Evolutionary conservation across 64 coral and sea anemone species (phyloP), one percentile per base, ranked within the genome.

Genomic region (Porites australiensis): DNA sequence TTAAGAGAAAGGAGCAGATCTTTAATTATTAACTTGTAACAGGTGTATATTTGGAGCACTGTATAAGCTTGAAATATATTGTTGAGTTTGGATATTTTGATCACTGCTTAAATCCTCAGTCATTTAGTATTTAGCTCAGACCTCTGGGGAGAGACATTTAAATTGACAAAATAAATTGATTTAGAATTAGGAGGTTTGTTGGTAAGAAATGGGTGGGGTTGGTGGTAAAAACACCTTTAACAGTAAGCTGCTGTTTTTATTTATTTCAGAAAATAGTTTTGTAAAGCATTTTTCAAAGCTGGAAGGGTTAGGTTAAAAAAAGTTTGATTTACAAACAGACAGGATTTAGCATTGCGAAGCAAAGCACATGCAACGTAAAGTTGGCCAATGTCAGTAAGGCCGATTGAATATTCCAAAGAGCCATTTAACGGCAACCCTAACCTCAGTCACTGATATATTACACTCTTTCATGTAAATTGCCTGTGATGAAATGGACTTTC

Each of bases 281-380:
- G 14, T 4, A 19, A 77, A 77, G 53, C 50, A 77, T 8, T 77
- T 27, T 52, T 77, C 44, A 77, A 77, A 27, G 43, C 13, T 77
- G 19, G 75, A 45, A 5, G 75, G 75, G 75, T 77, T 14, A 14
- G 50, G 19, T 52, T 77, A 2, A 77, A 77, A 77, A 77, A 77
- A 5, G 75, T 77, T 50, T 77, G 46, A 77, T 77, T 77, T 77
- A 43, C 75, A 77, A 49, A 77, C 75, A 77, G 15, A 58, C 75
- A 80, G 50, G 77, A 55, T 21, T 58, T 54, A 61, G 77, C 77
- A 80, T 80, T 80, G 21, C 49, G 50, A 58, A 80, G 50, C 51
- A 80, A 58, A 20, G 77, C 50, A 80, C 77, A 80, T 8, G 57
- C 77, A 80, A 80, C 58, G 19, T 80, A 80, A 48, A 80, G 53